Evolutionary conservation across 2,797 vertebrate species (phyloP).

Genomic region (Acrossocheilus wenchowensis): DNA sequence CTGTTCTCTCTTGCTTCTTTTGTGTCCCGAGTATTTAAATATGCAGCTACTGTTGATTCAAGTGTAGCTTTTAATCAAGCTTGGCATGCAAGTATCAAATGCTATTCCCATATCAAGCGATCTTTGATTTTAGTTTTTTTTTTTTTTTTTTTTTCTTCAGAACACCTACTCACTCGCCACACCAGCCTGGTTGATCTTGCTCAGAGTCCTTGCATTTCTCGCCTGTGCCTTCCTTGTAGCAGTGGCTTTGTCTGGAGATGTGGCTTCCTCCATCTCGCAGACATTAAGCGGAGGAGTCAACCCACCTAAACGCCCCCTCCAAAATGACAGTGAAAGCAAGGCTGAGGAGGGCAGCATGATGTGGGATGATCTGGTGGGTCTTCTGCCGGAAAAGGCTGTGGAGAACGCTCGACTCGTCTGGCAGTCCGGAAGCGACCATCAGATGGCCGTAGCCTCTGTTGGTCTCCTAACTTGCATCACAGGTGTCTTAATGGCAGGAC

Average conservation of each 20-base stretch:
- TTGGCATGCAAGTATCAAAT: constrained; percentile 1
- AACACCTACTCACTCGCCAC: constrained; percentile 77
- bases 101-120: constrained; percentile 11
- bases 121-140: neutral
- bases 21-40: neutral
- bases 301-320: constrained; percentile 61
- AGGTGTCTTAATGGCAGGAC: constrained; percentile 87
- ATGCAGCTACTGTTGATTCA: constrained; percentile 13
- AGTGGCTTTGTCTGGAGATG: constrained; percentile 69
- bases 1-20: constrained; percentile 39
- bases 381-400: constrained; percentile 77
- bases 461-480: constrained; percentile 89
- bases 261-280: constrained; percentile 55
- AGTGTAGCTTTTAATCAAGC: constrained; percentile 8
- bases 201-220: constrained; percentile 87
- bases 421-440: constrained; percentile 85
- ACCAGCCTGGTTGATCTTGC: constrained; percentile 81
- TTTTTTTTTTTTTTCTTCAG: constrained; percentile 71
- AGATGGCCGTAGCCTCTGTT: constrained; percentile 79
- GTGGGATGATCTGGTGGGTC: constrained; percentile 79
- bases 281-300: constrained; percentile 61
- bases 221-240: constrained; percentile 84
- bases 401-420: constrained; percentile 77
- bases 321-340: constrained; percentile 63
- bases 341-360: constrained; percentile 47